Evolutionary conservation across 2,113 vertebrate species (phyloP).

Genomic region (Sapayoa aenigma): DNA sequence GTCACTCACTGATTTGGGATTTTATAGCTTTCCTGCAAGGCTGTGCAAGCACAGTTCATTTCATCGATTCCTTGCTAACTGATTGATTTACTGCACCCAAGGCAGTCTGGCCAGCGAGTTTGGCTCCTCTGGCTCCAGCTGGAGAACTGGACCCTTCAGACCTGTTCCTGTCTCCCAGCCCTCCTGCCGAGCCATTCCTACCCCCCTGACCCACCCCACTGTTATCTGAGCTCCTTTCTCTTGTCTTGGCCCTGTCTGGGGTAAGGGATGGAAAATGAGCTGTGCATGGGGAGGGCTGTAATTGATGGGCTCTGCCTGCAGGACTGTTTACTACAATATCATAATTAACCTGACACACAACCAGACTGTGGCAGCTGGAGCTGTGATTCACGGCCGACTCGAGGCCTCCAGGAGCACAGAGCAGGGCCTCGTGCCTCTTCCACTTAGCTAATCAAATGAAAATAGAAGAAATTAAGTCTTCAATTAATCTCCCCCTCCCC

Average conservation of each 20-base stretch:
- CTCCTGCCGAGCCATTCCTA: not conserved
- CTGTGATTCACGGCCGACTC: not conserved
- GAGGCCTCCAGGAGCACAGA: not conserved
- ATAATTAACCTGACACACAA: not conserved
- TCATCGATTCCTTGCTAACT: accelerated
- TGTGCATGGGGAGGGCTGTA: not conserved
- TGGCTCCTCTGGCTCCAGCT: not conserved
- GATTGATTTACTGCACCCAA: not conserved
- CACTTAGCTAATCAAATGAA: not conserved
- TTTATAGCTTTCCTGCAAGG: not conserved
- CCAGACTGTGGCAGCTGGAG: not conserved
- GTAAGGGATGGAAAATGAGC: not conserved
- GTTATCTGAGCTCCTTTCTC: not conserved
- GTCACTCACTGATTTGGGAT: not conserved
- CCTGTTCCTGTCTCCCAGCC: not conserved
- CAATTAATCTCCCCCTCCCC: not conserved
- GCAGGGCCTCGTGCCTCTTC: not conserved
- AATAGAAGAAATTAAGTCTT: not conserved
- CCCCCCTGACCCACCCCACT: not conserved
- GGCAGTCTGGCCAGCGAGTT: not conserved
- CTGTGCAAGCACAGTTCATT: not conserved
- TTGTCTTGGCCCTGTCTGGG: not conserved
- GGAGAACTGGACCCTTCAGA: not conserved
- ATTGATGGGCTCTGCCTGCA: not conserved
- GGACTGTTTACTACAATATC: too few species aligned